These are phyloP conservation scores for Panzeria rudis DNA, from an alignment of 2,888 invertebrate genomes.

Conservation along the genomic window DNA sequence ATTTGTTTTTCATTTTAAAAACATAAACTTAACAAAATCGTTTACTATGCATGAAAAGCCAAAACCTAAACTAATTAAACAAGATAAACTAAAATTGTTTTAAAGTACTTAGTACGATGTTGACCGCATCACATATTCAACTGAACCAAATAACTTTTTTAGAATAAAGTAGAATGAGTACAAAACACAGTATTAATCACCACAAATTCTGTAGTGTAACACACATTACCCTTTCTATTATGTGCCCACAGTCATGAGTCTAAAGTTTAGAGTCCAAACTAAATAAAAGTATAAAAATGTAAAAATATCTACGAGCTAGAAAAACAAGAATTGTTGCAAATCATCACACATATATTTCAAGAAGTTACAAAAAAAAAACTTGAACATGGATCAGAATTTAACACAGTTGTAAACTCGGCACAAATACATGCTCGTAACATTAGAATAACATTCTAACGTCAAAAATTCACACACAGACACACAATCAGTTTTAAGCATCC, in stretches of 20 bases:
- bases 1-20: too few species aligned
- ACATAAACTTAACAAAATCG: too few species aligned
- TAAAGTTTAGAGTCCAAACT: background rate
- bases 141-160: background rate
- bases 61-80: constrained; percentile 20
- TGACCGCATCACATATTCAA: background rate
- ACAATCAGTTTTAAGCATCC: background rate
- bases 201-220: constrained; percentile 30
- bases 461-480: background rate
- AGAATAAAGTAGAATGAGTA: background rate
- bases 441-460: background rate
- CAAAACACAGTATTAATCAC: constrained; percentile 47
- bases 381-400: constrained; percentile 54
- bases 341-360: constrained; percentile 24
- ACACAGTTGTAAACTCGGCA: constrained; percentile 18
- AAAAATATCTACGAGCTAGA: background rate
- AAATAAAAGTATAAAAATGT: background rate
- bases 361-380: background rate
- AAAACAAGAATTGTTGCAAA: constrained; percentile 8
- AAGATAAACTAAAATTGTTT: constrained; percentile 31
- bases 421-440: constrained; percentile 27
- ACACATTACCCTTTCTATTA: constrained; percentile 8
- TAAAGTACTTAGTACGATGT: background rate
- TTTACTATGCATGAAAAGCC: background rate
- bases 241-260: constrained; percentile 25